Percentiles rank a stretch among this genome's conserved stretches.
Evolutionary conservation across 1,140 invertebrate species (phyloP).

Genomic region (Ridgeia piscesae): DNA sequence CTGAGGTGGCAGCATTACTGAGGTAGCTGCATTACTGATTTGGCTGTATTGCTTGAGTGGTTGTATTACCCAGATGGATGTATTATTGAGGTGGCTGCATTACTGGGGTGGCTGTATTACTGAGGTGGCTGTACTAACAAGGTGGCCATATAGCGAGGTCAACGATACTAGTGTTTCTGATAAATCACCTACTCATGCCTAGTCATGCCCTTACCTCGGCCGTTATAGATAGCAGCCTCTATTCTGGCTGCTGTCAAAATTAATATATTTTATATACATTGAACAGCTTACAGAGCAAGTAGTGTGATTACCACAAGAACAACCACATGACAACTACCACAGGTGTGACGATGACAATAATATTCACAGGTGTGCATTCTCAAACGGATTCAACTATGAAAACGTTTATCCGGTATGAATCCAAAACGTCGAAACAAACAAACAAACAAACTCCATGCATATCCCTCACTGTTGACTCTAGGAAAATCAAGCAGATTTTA

Average conservation of each 20-base stretch:
- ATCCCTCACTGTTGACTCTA: neutral
- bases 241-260: neutral
- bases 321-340: neutral
- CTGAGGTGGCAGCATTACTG: too few species aligned
- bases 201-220: neutral
- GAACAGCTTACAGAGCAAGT: neutral
- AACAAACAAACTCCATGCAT: neutral
- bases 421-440: neutral
- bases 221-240: neutral
- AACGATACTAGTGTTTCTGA: neutral
- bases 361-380: neutral
- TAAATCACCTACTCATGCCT: neutral
- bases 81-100: too few species aligned
- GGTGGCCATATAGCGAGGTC: too few species aligned
- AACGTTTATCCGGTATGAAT: neutral
- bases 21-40: too few species aligned
- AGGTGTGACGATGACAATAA: neutral
- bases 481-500: neutral
- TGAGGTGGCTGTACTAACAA: too few species aligned
- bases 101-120: too few species aligned
- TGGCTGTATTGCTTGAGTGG: too few species aligned
- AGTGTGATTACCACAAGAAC: neutral
- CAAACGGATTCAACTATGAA: neutral
- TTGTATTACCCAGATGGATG: too few species aligned
- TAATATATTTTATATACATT: too few species aligned